phyloP scores from a whole-genome alignment of 2,888 invertebrate genomes.

The Chymomyza fuscimana region DNA sequence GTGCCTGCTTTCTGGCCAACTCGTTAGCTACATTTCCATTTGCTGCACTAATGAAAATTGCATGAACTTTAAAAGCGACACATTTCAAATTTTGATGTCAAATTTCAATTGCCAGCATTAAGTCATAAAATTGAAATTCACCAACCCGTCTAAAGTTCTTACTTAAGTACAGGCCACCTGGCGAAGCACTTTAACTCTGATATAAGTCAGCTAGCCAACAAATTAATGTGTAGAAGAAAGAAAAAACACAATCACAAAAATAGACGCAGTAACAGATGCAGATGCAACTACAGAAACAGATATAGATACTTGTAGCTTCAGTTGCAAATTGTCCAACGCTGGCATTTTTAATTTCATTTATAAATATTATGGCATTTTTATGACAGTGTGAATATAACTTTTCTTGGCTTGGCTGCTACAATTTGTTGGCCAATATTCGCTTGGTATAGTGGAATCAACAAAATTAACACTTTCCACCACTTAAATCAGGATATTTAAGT shows the following conservation, averaged over 20 bases:
- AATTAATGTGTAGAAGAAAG: slow-evolving; percentile 56
- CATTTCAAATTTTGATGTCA: not conserved
- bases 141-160: not conserved
- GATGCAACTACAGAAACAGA: not conserved
- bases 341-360: slow-evolving; percentile 69
- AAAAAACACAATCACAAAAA: not conserved
- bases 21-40: not conserved
- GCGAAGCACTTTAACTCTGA: not conserved
- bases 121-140: not conserved
- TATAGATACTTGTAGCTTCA: not conserved
- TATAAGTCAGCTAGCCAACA: slow-evolving; percentile 20
- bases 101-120: not conserved
- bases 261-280: not conserved
- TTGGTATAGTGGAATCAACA: slow-evolving; percentile 32
- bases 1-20: not conserved
- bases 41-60: not conserved
- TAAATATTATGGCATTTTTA: slow-evolving; percentile 47
- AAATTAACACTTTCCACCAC: not conserved
- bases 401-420: slow-evolving; percentile 42
- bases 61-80: slow-evolving; percentile 6
- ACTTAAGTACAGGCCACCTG: slow-evolving; percentile 5
- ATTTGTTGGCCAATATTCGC: slow-evolving; percentile 72
- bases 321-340: slow-evolving; percentile 34
- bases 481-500: no score
- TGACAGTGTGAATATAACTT: slow-evolving; percentile 29